Conservation (phyloP, 2,113 vertebrate species). For the Mirounga angustirostris region DNA sequence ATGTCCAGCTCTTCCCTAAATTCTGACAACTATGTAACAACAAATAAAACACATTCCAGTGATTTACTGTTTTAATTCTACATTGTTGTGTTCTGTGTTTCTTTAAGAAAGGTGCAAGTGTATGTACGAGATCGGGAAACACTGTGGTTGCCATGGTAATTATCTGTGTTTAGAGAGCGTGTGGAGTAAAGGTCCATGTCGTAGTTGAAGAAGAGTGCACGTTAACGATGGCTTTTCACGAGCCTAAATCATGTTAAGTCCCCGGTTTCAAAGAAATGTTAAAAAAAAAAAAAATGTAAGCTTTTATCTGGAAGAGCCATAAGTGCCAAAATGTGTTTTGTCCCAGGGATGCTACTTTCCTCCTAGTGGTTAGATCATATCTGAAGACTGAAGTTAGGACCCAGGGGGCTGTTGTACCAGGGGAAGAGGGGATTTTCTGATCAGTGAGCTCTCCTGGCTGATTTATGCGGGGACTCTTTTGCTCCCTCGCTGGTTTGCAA, state of each 20-base stretch:
- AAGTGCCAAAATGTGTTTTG: conserved; percentile 62
- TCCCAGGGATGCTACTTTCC: not conserved
- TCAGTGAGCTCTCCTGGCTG: not conserved
- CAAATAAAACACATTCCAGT: conserved; percentile 87
- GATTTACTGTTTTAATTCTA: conserved; percentile 86
- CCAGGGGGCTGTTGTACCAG: not conserved
- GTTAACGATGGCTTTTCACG: conserved; percentile 85
- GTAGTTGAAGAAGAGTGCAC: conserved; percentile 84
- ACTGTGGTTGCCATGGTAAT: conserved; percentile 89
- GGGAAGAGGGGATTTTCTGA: not conserved
- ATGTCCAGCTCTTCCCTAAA: conserved; percentile 84
- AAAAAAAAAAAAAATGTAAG: conserved; percentile 19
- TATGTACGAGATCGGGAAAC: conserved; percentile 85
- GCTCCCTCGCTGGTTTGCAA: not conserved
- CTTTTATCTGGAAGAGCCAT: conserved; percentile 53
- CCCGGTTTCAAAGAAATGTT: conserved; percentile 73
- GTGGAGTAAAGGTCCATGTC: conserved; percentile 88
- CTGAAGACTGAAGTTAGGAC: conserved; percentile 43
- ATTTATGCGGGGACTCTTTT: not conserved
- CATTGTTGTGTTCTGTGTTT: conserved; percentile 87
- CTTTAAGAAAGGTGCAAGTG: conserved; percentile 90
- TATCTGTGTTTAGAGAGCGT: conserved; percentile 91
- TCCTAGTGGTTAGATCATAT: not conserved
- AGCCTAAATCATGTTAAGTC: conserved; percentile 85
- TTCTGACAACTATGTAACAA: conserved; percentile 86